These are phyloP conservation scores for Saccostrea echinata DNA, from an alignment of 1,140 invertebrate species.

Conservation along the genomic window DNA sequence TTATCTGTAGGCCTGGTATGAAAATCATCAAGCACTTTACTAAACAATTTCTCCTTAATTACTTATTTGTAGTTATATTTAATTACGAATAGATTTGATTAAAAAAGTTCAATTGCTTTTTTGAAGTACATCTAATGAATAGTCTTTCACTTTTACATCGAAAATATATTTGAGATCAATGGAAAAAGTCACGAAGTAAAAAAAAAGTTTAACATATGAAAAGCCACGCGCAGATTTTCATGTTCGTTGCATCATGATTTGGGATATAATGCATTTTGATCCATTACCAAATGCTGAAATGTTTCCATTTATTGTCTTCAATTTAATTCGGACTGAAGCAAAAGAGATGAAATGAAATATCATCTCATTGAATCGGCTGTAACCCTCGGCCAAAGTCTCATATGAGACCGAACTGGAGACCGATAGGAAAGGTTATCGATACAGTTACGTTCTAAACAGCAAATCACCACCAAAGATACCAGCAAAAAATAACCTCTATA, in stretches of 20 bases:
- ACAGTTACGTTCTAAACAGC: neutral
- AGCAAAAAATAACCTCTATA: constrained; percentile 23
- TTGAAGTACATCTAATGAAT: too few relatives aligned
- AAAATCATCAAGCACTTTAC: too few relatives aligned
- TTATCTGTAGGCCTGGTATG: too few relatives aligned
- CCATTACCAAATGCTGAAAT: neutral
- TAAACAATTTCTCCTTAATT: too few relatives aligned
- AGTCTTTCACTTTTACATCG: too few relatives aligned
- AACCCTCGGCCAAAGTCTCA: neutral
- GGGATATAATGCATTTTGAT: neutral
- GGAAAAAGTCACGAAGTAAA: too few relatives aligned
- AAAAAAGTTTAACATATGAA: too few relatives aligned
- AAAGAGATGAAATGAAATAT: neutral
- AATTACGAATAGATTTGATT: too few relatives aligned
- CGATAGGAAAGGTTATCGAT: constrained; percentile 9
- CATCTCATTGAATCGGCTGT: neutral
- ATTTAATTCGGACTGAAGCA: constrained; percentile 14
- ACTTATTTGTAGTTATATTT: too few relatives aligned
- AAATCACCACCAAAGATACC: constrained; percentile 13
- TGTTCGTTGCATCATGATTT: neutral
- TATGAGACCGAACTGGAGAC: neutral
- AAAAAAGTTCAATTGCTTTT: too few relatives aligned
- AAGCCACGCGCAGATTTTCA: too few relatives aligned
- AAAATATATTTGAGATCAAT: too few relatives aligned
- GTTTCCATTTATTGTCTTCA: constrained; percentile 20